Base-by-base conservation (phyloP, 2,888 invertebrate genomes). In the Hipparchia semele region DNA sequence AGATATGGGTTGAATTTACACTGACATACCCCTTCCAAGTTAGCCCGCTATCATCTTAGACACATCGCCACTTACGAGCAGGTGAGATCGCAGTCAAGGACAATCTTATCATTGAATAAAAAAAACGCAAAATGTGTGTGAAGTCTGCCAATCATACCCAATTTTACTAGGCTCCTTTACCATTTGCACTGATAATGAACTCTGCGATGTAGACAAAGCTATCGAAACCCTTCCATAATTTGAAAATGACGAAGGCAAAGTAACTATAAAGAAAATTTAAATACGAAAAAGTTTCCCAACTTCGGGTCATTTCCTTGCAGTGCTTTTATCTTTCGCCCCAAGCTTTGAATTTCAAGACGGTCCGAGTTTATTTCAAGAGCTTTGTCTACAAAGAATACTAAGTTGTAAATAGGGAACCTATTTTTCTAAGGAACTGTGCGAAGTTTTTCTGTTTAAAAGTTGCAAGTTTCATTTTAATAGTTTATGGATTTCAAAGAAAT, bases 361-460 rank as follows among this genome's bases (percentile, higher is more conserved):
- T 75, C 70, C 71, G 75, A 75, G 75, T 75, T 75, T 73, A 73
- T 76, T 76, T 76, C 76, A 64, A 76, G 74, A 73, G 76, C 76
- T 76, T 76, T 74, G 76, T 76, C 74, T 74, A 76, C 76, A 76
- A 76, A 76, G 76, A 76, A 76, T 76, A 71, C 75, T 71, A 76
- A 76, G 74, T 76, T 76, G 76, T 76, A 76, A 76, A 76, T 76
- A 76, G 76, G 59, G 70, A 68, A 66, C 65, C 69, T 69, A 74
- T 76, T 74, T 76, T 76, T 76, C 69, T 73, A 76, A 62, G 74
- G 59, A 69, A 58, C 61, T 72, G 23, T 9, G 56, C 5, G 39
- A 45, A 61, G 39, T 13, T 69, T 53, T 68, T 33, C 23, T 53
- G 7, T 69, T 51, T 53, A 13, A 8, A 39, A 60, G 61, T 33